These are phyloP conservation scores for Lophura nycthemera DNA, from an alignment of 2,113 vertebrate species.

Conservation along the genomic window DNA sequence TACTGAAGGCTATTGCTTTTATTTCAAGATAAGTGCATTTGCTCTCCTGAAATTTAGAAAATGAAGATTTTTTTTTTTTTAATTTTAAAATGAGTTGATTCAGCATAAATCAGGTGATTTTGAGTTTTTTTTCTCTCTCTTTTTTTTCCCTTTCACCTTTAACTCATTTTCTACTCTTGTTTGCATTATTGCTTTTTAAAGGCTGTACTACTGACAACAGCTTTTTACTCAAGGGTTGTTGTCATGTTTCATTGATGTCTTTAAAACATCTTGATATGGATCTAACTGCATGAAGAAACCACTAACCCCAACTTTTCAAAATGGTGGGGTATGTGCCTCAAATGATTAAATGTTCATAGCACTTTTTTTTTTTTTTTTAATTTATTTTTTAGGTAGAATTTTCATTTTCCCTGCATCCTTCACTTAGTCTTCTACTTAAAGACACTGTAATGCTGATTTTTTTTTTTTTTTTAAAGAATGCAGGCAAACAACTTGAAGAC, in stretches of 20 bases:
- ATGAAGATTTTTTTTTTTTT: not conserved
- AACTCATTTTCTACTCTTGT: not conserved
- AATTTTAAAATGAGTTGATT: not conserved
- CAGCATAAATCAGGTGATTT: not conserved
- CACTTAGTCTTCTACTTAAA: not conserved
- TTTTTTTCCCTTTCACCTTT: not conserved
- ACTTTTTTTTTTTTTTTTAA: not conserved
- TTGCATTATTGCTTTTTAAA: not conserved
- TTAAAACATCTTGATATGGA: not conserved
- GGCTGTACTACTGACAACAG: not conserved
- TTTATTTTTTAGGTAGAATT: not conserved
- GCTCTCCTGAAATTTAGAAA: not conserved
- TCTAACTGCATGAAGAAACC: not conserved
- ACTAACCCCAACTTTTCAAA: not conserved
- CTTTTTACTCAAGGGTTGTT: not conserved
- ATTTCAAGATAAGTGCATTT: not conserved
- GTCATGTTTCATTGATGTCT: not conserved
- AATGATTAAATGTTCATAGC: not conserved
- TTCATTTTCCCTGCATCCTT: not conserved
- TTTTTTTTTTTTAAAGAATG: not conserved
- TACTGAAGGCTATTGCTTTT: not conserved
- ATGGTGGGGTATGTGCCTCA: not conserved
- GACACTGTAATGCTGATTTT: not conserved
- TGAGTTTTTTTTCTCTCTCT: not conserved
- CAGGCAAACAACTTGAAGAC: not conserved